Base-by-base conservation (phyloP, 2,113 vertebrate species). In the Geothlypis trichas region DNA sequence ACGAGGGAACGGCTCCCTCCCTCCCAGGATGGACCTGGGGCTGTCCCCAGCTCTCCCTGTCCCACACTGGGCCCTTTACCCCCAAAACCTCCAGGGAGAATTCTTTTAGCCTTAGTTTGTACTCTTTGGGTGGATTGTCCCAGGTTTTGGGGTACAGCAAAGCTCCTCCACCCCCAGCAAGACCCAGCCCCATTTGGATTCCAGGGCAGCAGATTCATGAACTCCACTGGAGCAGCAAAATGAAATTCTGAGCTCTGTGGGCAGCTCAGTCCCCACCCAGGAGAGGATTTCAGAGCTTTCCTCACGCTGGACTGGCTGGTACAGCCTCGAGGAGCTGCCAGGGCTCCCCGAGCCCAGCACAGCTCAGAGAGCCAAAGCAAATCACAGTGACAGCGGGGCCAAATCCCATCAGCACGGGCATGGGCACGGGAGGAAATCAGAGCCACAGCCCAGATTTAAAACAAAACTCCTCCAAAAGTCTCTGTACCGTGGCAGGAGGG, bases 31-130 rank as follows among this genome's bases (percentile, higher is more conserved):
- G 0, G 28, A 22, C 24, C 35, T 35, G 61, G 10, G 6, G 11
- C 27, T 46, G 18, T 33, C 23, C 44, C 27, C 2, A 14, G 27
- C 5, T 46, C 55, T 61, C 22, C 33, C 27, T 37, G 54, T 44
- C 37, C 33, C 55, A 28, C 2, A 0, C 0, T 46, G 13, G 47
- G 37, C 71, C n/a, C 39, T 47, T 47, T 5, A 2, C 0, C 3
- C 44, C 23, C 52, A 54, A 7, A 42, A 13, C 8, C 33, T 23
- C 46, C 65, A 27, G 33, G 31, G 1, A 62, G 83, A 49, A 33
- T 9, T 11, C 7, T 52, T 44, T 33, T n/a, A 17, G 17, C 5
- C 27, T 13, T 10, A 33, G 5, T 15, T n/a, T 5, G 39, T 15
- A 22, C 16, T 65, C 12, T 55, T 55, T 21, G 65, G 26, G 39